Evolutionary conservation across 2,113 vertebrate species (phyloP).

Genomic region (Vidua macroura): DNA sequence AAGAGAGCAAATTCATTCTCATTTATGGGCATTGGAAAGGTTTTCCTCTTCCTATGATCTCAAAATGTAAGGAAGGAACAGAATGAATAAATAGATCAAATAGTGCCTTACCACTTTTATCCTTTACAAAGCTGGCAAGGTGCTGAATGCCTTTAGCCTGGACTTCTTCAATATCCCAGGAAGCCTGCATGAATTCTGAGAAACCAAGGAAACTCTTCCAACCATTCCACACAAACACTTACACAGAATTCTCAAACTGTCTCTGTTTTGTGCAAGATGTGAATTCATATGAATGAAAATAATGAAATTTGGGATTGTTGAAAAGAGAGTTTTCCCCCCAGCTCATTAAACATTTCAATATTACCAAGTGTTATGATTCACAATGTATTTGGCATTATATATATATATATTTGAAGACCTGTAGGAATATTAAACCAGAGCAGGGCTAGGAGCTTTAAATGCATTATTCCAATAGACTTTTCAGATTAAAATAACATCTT

Average conservation of each 20-base stretch:
- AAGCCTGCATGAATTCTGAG: conserved; percentile 73
- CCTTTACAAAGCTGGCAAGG: conserved; percentile 47
- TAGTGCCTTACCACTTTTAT: conserved; percentile 58
- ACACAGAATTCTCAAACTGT: not conserved
- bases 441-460: not conserved
- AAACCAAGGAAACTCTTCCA: not conserved
- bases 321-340: not conserved
- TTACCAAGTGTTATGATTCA: not conserved
- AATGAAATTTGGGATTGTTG: not conserved
- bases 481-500: not conserved
- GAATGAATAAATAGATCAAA: not conserved
- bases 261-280: not conserved
- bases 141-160: conserved; percentile 65
- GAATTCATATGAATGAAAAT: not conserved
- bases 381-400: not conserved
- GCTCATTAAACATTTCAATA: not conserved
- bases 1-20: not conserved
- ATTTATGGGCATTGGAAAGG: not conserved
- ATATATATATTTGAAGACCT: not conserved
- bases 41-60: not conserved
- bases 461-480: not conserved
- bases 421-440: not conserved
- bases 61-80: not conserved
- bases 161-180: conserved; percentile 54
- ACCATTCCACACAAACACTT: not conserved